Conservation (phyloP, 2,797 vertebrate genomes). For the Neosilurus mollespiculum region DNA sequence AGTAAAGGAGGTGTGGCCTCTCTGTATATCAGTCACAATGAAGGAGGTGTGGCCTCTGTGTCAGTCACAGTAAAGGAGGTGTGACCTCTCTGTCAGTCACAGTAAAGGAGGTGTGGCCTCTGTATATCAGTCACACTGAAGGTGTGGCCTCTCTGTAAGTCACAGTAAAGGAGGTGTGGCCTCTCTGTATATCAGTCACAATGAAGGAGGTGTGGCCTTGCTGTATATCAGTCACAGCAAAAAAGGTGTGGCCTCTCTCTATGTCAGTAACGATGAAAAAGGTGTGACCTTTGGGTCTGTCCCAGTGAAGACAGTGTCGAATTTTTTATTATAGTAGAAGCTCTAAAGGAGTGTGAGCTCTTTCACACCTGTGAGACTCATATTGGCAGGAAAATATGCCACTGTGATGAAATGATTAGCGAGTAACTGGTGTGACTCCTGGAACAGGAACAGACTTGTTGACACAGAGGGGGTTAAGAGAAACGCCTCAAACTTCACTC, state of each 20-base stretch:
- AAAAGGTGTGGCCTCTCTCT: not conserved
- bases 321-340: no score
- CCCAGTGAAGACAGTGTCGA: not conserved
- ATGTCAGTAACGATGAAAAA: not conserved
- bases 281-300: not conserved
- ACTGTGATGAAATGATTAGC: not conserved
- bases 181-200: not conserved
- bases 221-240: not conserved
- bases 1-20: not conserved
- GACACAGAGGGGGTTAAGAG: constrained; percentile 14
- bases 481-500: constrained; percentile 16
- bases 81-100: not conserved
- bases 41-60: no score
- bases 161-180: not conserved
- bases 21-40: not conserved
- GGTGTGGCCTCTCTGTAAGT: not conserved
- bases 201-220: not conserved
- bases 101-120: not conserved
- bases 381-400: not conserved
- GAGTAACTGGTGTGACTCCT: not conserved
- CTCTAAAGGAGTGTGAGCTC: not conserved
- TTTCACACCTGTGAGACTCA: not conserved
- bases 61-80: not conserved
- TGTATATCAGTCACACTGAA: not conserved
- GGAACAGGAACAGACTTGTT: constrained; percentile 15